Conservation (phyloP, 1,140 invertebrate genomes). For the Paraescarpia echinospica region DNA sequence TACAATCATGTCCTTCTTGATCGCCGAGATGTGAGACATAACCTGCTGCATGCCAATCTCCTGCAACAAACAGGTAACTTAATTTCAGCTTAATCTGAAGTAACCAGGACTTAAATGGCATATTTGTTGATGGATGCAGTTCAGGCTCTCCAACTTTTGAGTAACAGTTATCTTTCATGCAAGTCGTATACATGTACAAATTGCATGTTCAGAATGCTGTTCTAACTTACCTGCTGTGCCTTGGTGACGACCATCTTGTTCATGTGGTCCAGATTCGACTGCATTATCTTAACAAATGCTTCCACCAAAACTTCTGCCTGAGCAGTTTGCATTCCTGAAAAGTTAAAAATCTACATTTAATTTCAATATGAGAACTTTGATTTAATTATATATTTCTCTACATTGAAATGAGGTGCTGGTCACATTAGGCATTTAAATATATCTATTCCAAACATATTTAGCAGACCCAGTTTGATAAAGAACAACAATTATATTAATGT, state of each 20-base stretch:
- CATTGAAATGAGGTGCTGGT: background rate
- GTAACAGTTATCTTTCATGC: too few relatives aligned
- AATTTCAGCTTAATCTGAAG: too few relatives aligned
- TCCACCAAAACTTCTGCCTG: conserved; percentile 42
- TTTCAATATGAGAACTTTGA: background rate
- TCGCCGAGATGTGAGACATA: conserved; percentile 49
- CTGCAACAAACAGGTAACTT: conserved; percentile 33
- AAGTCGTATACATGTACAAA: too few relatives aligned
- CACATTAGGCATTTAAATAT: background rate
- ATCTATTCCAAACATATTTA: background rate
- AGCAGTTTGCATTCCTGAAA: conserved; percentile 42
- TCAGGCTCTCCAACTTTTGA: too few relatives aligned
- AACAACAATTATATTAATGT: background rate
- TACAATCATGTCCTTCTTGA: conserved; percentile 59
- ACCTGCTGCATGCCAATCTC: conserved; percentile 56
- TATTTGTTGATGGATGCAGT: too few relatives aligned
- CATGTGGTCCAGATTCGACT: conserved; percentile 45
- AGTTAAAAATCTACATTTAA: background rate
- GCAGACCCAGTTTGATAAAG: background rate
- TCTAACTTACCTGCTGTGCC: conserved; percentile 42
- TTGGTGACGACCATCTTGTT: conserved; percentile 50
- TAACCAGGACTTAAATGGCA: too few relatives aligned
- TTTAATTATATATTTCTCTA: background rate
- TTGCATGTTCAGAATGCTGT: too few relatives aligned
- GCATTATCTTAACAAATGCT: conserved; percentile 35